Evolutionary conservation across 2,113 vertebrate genomes (phyloP).

Genomic region (Hippoglossus stenolepis): DNA sequence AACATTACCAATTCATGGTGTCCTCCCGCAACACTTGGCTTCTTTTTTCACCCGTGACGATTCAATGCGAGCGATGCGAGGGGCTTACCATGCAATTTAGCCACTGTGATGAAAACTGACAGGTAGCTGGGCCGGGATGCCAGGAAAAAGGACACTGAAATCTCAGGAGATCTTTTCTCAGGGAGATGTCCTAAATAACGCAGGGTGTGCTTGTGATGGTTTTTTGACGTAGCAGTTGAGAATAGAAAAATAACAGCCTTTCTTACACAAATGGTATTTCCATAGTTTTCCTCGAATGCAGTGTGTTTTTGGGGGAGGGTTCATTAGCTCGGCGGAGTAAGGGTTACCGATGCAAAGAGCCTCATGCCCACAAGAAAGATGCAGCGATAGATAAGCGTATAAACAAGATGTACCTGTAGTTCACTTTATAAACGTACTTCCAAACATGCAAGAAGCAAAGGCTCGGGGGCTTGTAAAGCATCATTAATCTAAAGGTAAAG

Average conservation of each 20-base stretch:
- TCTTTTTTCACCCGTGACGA: constrained; percentile 69
- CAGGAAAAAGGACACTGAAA: constrained; percentile 39
- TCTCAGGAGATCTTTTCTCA: constrained; percentile 19
- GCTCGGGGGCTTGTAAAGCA: constrained; percentile 66
- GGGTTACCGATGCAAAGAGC: constrained; percentile 40
- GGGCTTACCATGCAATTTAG: constrained; percentile 71
- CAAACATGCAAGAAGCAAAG: constrained; percentile 70
- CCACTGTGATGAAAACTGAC: constrained; percentile 70
- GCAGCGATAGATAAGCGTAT: constrained; percentile 48
- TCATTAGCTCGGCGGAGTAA: constrained; percentile 47
- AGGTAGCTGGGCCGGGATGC: constrained; percentile 33
- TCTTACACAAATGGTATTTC: neutral
- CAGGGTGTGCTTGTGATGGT: neutral
- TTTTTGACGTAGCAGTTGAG: neutral
- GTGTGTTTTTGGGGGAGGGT: constrained; percentile 21
- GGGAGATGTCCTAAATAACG: constrained; percentile 22
- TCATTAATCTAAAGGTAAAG: constrained; percentile 80
- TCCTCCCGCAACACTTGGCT: constrained; percentile 58
- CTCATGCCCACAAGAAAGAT: constrained; percentile 58
- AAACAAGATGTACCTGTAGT: constrained; percentile 71
- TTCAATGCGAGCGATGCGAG: constrained; percentile 62
- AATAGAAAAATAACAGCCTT: neutral
- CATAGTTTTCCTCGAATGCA: constrained; percentile 25
- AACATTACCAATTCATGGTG: constrained; percentile 77
- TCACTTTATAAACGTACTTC: constrained; percentile 69